These are phyloP conservation scores for Eristalis intricaria DNA, from an alignment of 2,888 invertebrate species.

Conservation along the genomic window DNA sequence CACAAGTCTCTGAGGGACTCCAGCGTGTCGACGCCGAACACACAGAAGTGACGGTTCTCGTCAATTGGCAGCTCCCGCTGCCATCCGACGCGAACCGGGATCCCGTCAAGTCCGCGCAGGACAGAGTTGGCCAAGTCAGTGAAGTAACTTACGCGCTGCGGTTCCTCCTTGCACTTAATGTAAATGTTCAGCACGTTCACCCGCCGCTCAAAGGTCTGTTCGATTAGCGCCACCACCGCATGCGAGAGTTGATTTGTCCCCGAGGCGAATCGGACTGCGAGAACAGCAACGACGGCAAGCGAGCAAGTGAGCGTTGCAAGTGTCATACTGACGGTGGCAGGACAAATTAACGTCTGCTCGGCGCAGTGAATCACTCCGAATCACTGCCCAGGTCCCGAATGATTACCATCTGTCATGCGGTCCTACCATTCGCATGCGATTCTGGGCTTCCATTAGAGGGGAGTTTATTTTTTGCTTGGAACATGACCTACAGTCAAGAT, in stretches of 20 bases:
- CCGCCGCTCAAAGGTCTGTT: not conserved
- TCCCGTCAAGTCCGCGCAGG: conserved; percentile 28
- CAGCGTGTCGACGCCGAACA: conserved; percentile 73
- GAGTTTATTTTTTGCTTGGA: no score
- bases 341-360: conserved; percentile 1
- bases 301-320: not conserved
- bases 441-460: no score
- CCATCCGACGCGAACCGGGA: conserved; percentile 67
- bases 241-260: not conserved
- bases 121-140: conserved; percentile 67
- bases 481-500: not conserved
- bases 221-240: conserved; percentile 18
- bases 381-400: not conserved
- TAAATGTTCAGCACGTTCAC: conserved; percentile 20
- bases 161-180: conserved; percentile 18
- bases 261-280: not conserved
- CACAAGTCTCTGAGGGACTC: conserved; percentile 58
- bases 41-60: conserved; percentile 70
- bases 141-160: conserved; percentile 56
- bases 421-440: not conserved
- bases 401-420: not conserved
- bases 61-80: conserved; percentile 55
- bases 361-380: not conserved
- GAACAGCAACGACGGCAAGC: not conserved
- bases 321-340: conserved; percentile 25